Evolutionary conservation across 2,797 vertebrate genomes (phyloP).

Genomic region (Mormyrops attenuatus): DNA sequence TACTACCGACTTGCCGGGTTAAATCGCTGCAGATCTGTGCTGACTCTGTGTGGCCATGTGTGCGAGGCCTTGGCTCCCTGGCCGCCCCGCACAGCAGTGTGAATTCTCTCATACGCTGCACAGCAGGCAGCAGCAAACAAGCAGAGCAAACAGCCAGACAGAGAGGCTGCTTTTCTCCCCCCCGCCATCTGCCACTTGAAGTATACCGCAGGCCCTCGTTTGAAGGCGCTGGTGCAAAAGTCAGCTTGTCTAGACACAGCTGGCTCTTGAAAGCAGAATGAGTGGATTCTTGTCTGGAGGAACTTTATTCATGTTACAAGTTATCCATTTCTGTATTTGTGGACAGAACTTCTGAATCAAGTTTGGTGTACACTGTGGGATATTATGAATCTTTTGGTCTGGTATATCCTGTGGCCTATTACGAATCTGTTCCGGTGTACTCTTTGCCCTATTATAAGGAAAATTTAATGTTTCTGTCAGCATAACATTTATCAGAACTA

Average conservation of each 20-base stretch:
- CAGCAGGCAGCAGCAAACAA: slow-evolving; percentile 56
- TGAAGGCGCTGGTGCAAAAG: not conserved
- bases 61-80: slow-evolving; percentile 4
- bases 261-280: not conserved
- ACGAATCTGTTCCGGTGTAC: not conserved
- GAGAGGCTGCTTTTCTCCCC: slow-evolving; percentile 35
- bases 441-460: not conserved
- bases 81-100: slow-evolving; percentile 38
- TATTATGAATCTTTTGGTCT: not conserved
- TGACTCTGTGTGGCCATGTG: not conserved
- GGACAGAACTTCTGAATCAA: not conserved
- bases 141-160: slow-evolving; percentile 62
- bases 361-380: not conserved
- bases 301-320: not conserved
- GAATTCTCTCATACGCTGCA: slow-evolving; percentile 49
- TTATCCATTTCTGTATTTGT: not conserved
- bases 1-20: not conserved
- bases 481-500: not conserved
- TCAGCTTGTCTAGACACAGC: not conserved
- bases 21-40: not conserved
- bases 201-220: not conserved
- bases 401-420: not conserved
- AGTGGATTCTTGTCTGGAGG: not conserved
- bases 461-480: not conserved
- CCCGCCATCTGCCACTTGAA: slow-evolving; percentile 38